Base-by-base conservation (phyloP, 1,140 invertebrate genomes). In the Xylocopa sonorina region DNA sequence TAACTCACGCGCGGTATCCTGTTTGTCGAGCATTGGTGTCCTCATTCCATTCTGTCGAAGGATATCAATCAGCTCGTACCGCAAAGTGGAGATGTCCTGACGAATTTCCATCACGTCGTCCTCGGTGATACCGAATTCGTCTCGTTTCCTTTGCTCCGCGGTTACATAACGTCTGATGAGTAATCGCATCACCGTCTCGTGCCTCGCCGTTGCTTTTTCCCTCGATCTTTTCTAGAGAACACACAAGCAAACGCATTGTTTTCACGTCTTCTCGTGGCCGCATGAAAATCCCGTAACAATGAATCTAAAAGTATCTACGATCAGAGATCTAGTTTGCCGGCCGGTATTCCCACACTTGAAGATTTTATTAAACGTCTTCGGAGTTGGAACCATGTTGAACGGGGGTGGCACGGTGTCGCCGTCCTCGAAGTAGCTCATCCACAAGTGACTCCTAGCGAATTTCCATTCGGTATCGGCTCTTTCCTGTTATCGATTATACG, bases 51-150 rank as follows among this genome's bases (percentile, higher is more conserved):
- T 98, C 60, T 95, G 95, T 63, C 94, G 93, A 3, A 99, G 94
- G 82, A 98, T 98, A 88, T 98, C 97, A 67, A 99, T 95, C 14
- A 99, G 93, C 88, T 99, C 98, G 89, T 96, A 98, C 53, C 96
- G 94, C 34, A 98, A 93, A 1, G 96, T 96, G 14, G 96, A 97
- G 80, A 99, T 98, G 88, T 99, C 98, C 90, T 99, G 98, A 88
- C 98, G 95, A 80, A 99, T 98, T 93, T 99, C 98, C 94, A 98
- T 98, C 51, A 99, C 96, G 90, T 99, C 98, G 91, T 99, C 98
- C 88, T 99, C 98, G 0, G 97, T 98, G 7, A 99, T 97, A 9
- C 96, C 96, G 74, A 95, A 96, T 43, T 97, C 96, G 88, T 98
- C 96, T 55, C 96, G 93, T 80, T 96, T 96, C 38, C 95, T 92